These are phyloP conservation scores for Heloderma charlesbogerti DNA, from an alignment of 2,113 vertebrate genomes.

Conservation along the genomic window DNA sequence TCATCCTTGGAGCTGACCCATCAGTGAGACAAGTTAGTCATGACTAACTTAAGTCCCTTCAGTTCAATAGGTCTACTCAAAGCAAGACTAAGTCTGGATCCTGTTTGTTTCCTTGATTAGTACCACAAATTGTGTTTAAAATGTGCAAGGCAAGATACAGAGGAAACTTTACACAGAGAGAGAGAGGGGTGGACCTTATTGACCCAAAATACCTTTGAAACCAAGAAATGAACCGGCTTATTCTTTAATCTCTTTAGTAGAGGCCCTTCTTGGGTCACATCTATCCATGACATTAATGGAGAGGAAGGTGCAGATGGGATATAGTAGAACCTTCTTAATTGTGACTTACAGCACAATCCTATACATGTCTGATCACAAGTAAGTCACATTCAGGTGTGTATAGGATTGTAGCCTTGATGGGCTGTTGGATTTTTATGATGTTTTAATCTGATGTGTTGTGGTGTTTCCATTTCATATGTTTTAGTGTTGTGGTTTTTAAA, in stretches of 20 bases:
- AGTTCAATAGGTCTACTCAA: not conserved
- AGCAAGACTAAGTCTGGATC: not conserved
- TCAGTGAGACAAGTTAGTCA: not conserved
- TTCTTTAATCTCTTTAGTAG: not conserved
- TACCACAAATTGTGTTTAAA: not conserved
- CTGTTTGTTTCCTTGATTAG: not conserved
- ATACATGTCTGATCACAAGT: not conserved
- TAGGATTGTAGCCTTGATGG: no score
- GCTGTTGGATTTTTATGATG: not conserved
- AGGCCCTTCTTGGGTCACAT: not conserved
- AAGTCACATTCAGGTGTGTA: not conserved
- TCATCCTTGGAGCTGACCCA: not conserved
- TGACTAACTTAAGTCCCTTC: not conserved
- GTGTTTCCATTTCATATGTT: not conserved
- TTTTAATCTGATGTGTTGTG: not conserved
- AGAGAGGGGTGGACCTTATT: no score
- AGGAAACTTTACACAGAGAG: no score
- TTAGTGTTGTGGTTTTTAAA: not conserved
- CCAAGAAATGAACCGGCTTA: not conserved
- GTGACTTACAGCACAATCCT: not conserved
- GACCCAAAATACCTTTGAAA: rapidly evolving
- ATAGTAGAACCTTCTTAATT: not conserved
- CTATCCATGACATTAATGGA: not conserved
- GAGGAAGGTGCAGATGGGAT: no score
- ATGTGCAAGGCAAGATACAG: not conserved